Base-by-base conservation (phyloP, 2,888 invertebrate species). In the Ganaspis brasiliensis region DNA sequence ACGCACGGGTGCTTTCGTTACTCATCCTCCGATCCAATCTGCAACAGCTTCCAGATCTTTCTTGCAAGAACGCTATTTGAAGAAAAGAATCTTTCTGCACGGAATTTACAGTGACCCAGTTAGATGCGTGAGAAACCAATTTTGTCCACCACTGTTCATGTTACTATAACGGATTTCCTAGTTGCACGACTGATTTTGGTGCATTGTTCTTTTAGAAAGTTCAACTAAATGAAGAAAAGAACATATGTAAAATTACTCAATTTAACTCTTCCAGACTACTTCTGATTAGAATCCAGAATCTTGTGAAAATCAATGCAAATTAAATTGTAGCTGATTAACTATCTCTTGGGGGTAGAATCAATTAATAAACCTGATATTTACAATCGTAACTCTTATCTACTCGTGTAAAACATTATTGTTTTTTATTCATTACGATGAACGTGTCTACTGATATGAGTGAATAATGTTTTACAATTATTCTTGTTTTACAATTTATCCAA, bases 21-120 rank as follows among this genome's bases (percentile, higher is more conserved):
- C 72, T 73, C 70, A 75, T 76, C 79, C 77, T 76, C 74, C 55
- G 74, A 56, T 78, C 76, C 49, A 55, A 79, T 79, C 78, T 72
- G 74, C 81, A 76, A 73, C 78, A 75, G 76, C 74, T 76, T 76
- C 73, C 73, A 77, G 75, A 72, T 76, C 74, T 75, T 78, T 75
- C 73, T 74, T 45, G 56, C 76, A 73, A 67, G 75, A 77, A 24
- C 16, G 19, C 56, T 24, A 24, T 14, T n/a, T 76, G 73, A 79
- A 75, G 71, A 75, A 74, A 63, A 31, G 74, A 75, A 79, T 79
- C 74, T 63, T 59, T 59, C 31, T 35, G 59, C 35, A 8, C 16
- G 59, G 35, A 59, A 35, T 31, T 59, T 59, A 59, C 31, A 59
- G 59, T 59, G 31, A 59, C 59, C 59, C 59, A 59, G 74, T 67